Evolutionary conservation across 2,797 vertebrate genomes (phyloP).

Genomic region (Cynodonichthys magdalenae): DNA sequence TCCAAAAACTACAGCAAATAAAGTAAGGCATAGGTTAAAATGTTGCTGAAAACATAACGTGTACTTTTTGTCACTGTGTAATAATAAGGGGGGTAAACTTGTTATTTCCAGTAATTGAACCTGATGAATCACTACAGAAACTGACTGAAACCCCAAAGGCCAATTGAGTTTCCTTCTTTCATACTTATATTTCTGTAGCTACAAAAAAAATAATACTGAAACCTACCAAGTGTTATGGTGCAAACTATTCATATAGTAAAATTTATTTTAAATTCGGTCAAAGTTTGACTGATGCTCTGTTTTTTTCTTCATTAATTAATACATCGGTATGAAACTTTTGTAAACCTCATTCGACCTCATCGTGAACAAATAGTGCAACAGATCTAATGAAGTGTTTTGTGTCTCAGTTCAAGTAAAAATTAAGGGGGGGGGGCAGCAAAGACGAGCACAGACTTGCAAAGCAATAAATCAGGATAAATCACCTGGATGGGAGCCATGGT

Average conservation of each 20-base stretch:
- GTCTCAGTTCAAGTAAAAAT: constrained; percentile 11
- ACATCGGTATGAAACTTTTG: not conserved
- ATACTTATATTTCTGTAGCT: too few species aligned
- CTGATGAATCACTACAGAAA: too few species aligned
- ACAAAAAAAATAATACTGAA: too few species aligned
- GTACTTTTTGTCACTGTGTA: not conserved
- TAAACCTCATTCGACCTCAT: too few species aligned
- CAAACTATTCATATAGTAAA: too few species aligned
- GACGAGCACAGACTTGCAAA: constrained; percentile 39
- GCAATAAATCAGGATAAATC: constrained; percentile 66
- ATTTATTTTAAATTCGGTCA: not conserved
- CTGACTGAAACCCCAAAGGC: too few species aligned
- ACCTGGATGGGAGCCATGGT: constrained; percentile 51
- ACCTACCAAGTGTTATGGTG: too few species aligned
- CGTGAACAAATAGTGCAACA: constrained; percentile 1
- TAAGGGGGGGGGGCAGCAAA: constrained; percentile 26
- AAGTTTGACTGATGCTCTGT: not conserved
- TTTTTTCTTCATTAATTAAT: too few species aligned
- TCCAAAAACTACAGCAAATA: too few species aligned
- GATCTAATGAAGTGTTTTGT: not conserved
- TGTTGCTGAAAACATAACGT: not conserved
- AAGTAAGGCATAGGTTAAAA: not conserved
- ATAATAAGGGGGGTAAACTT: not conserved
- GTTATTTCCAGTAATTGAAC: too few species aligned
- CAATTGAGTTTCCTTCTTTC: too few species aligned